Conservation (phyloP, 1,140 invertebrate species). For the Drosophila sulfurigaster region DNA sequence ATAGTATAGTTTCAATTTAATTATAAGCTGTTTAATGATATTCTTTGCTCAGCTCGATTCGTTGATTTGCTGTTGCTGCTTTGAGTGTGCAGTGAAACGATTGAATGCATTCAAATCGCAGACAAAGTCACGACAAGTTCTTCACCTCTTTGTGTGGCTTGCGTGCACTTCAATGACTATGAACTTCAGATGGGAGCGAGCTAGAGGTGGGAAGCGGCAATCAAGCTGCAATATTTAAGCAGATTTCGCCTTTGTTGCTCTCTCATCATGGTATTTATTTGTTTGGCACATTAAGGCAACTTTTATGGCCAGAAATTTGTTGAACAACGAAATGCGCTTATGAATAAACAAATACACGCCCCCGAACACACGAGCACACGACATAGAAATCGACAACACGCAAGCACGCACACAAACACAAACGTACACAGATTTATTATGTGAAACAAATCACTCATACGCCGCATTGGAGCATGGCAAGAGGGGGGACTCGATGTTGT, state of each 20-base stretch:
- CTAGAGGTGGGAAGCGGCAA: constrained; percentile 10
- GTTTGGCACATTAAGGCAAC: constrained; percentile 24
- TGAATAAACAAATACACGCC: constrained; percentile 67
- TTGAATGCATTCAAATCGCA: constrained; percentile 36
- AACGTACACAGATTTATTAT: constrained; percentile 44
- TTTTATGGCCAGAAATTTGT: constrained; percentile 46
- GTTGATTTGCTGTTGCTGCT: neutral
- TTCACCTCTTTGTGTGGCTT: constrained; percentile 17
- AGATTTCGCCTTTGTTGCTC: constrained; percentile 18
- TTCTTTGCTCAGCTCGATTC: neutral
- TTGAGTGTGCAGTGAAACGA: constrained; percentile 28
- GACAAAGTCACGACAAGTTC: constrained; percentile 19
- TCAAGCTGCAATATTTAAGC: constrained; percentile 40
- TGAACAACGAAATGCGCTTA: constrained; percentile 58
- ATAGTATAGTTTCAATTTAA: neutral
- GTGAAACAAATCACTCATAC: constrained; percentile 55
- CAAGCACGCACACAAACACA: constrained; percentile 28
- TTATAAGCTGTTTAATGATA: neutral
- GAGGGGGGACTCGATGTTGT: neutral
- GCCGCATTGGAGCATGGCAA: constrained; percentile 17
- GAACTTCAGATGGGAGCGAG: neutral
- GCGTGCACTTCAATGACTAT: constrained; percentile 15
- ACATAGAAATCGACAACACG: neutral
- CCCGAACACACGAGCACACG: constrained; percentile 7
- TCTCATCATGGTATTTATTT: constrained; percentile 24